phyloP scores from a whole-genome alignment of 2,888 invertebrate genomes.

The Drosophila setosimentum region DNA sequence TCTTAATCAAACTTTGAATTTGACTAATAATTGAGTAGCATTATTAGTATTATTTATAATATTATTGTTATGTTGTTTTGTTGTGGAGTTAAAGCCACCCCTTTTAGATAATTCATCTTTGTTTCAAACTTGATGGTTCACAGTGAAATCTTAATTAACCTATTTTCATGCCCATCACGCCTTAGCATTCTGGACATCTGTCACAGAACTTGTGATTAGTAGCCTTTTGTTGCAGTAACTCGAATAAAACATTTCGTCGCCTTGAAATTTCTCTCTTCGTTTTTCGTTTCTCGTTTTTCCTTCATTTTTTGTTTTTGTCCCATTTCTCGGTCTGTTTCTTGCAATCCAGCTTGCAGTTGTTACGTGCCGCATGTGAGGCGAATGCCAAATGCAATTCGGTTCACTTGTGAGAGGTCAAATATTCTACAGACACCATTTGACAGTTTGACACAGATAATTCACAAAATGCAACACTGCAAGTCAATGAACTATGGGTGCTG shows the following conservation, averaged over 20 bases:
- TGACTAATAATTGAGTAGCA: not conserved
- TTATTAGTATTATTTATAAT: too few relatives aligned
- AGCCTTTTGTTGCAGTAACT: slow-evolving; percentile 30
- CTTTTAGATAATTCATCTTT: not conserved
- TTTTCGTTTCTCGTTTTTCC: too few relatives aligned
- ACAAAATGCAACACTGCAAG: slow-evolving; percentile 1
- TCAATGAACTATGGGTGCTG: slow-evolving; percentile 40
- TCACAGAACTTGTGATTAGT: slow-evolving; percentile 25
- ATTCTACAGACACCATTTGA: slow-evolving; percentile 2
- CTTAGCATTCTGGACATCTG: slow-evolving; percentile 10
- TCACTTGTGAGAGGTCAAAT: slow-evolving; percentile 16
- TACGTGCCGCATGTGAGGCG: slow-evolving; percentile 54
- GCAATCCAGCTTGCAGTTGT: slow-evolving; percentile 57
- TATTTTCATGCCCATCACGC: slow-evolving; percentile 48
- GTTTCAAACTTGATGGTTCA: not conserved
- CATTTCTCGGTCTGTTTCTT: slow-evolving; percentile 8
- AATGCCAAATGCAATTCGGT: not conserved
- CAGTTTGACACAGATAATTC: not conserved
- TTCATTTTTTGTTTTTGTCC: not conserved
- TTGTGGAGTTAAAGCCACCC: not conserved
- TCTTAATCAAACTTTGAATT: not conserved
- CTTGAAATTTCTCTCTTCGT: not conserved
- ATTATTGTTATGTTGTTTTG: too few relatives aligned
- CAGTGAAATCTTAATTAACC: slow-evolving; percentile 12
- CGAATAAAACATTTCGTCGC: slow-evolving; percentile 6